Percentiles rank a stretch among this genome's conserved stretches.
phyloP scores from a whole-genome alignment of 1,140 invertebrate genomes.

The Cheumatopsyche charites region DNA sequence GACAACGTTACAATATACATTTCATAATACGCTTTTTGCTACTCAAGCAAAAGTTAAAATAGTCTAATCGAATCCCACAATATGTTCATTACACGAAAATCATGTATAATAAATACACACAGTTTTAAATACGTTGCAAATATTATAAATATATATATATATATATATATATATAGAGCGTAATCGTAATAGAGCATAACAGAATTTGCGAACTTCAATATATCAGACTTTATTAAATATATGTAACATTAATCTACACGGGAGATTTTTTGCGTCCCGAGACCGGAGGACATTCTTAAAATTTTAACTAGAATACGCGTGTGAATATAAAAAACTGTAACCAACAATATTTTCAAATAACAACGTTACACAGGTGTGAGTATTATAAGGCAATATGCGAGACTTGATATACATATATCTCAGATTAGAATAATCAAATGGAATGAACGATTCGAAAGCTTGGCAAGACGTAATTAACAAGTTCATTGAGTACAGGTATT shows the following conservation, averaged over 20 bases:
- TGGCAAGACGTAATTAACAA: constrained; percentile 15
- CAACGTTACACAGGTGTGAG: constrained; percentile 13
- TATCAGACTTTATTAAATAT: constrained; percentile 15
- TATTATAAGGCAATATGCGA: constrained; percentile 26
- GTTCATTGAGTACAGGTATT: neutral
- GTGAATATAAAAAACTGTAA: neutral
- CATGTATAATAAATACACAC: constrained; percentile 9
- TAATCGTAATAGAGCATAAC: neutral
- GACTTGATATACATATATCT: neutral
- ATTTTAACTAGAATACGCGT: neutral
- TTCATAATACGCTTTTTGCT: no score
- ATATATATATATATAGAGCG: constrained; percentile 8
- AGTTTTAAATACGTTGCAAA: constrained; percentile 4
- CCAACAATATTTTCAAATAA: constrained; percentile 19
- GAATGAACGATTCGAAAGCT: constrained; percentile 5
- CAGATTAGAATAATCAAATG: neutral
- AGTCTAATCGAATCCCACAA: constrained; percentile 10
- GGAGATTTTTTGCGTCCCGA: constrained; percentile 2
- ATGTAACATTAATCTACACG: constrained; percentile 4
- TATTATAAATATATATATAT: constrained; percentile 10
- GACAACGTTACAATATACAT: no score
- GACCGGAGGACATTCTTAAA: constrained; percentile 13
- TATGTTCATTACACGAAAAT: constrained; percentile 16
- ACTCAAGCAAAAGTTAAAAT: no score
- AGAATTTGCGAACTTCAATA: neutral